Evolutionary conservation across 2,888 invertebrate species (phyloP).

Genomic region (Cataglyphis altisquamis): DNA sequence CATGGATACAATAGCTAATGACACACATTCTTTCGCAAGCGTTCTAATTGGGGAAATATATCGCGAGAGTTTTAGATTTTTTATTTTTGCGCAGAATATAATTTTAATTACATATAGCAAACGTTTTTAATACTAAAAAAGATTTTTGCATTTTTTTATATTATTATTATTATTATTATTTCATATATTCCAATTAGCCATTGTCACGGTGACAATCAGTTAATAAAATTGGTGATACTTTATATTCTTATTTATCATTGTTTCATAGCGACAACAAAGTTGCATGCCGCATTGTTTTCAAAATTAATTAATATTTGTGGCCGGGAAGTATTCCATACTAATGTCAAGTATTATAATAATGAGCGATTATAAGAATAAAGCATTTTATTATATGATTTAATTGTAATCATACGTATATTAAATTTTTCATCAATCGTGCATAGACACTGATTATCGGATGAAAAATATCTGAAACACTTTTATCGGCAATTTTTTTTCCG

Average conservation of each 20-base stretch:
- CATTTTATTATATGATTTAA: constrained; percentile 14
- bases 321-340: constrained; percentile 19
- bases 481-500: not conserved
- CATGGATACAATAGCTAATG: not conserved
- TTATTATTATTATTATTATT: not conserved
- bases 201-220: constrained; percentile 37
- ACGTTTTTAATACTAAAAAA: not conserved
- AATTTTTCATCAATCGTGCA: not conserved
- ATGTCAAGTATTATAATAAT: constrained; percentile 43
- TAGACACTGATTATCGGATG: not conserved
- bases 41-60: not conserved
- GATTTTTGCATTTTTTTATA: not conserved
- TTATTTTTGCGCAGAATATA: not conserved
- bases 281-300: constrained; percentile 21
- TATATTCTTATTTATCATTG: constrained; percentile 45
- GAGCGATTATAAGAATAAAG: constrained; percentile 1
- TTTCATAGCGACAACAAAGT: constrained; percentile 10
- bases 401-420: constrained; percentile 10
- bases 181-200: constrained; percentile 23
- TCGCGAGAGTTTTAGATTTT: not conserved
- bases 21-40: not conserved
- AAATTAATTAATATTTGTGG: constrained; percentile 28
- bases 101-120: not conserved
- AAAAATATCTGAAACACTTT: not conserved
- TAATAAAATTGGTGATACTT: constrained; percentile 41